Base-by-base conservation (phyloP, 2,113 vertebrate species). In the Pheucticus melanocephalus region DNA sequence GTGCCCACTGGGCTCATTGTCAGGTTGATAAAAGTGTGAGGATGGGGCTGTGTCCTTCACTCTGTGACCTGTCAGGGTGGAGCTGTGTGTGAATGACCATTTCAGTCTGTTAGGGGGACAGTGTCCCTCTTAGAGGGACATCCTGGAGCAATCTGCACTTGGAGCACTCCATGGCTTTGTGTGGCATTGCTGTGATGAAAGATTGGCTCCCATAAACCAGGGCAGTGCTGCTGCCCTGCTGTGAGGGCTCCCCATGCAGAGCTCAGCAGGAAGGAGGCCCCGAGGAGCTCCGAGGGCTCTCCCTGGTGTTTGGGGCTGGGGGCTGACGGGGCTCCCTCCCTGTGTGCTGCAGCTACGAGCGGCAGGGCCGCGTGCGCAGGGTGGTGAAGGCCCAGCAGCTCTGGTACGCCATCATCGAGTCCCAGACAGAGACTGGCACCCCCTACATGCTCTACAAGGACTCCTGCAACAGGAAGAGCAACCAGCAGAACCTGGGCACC, bases 381-480 rank as follows among this genome's bases (percentile, higher is more conserved):
- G 98, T 99, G 95, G 98, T 99, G 88, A 99, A 99, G 97, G 99
- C 99, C 39, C 99, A 99, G 96, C 99, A 99, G 97, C 95, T 99
- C 84, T 99, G 99, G 99, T 98, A 99, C 2, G 98, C 99, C 35
- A 97, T 99, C 97, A 99, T 99, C 5, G 99, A 99, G 89, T 99
- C 99, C 0, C 99, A 99, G 98, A 99, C 99, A 0, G 99, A 99
- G 98, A 99, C 99, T 0, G 99, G 99, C 4, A 99, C 99, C 0
- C 99, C 99, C 0, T 99, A 99, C 97, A 99, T 99, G 99, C 97
- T 99, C 17, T 99, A 99, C 97, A 99, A 99, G 90, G 99, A 99
- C 44, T 98, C 99, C 45, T 99, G 99, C 97, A 99, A 99, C 56
- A 94, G 99, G 76, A 99, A 99, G 96, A 99, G 99, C 97, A 99